Conservation (phyloP, 1,140 invertebrate genomes). For the Andricus grossulariae region DNA sequence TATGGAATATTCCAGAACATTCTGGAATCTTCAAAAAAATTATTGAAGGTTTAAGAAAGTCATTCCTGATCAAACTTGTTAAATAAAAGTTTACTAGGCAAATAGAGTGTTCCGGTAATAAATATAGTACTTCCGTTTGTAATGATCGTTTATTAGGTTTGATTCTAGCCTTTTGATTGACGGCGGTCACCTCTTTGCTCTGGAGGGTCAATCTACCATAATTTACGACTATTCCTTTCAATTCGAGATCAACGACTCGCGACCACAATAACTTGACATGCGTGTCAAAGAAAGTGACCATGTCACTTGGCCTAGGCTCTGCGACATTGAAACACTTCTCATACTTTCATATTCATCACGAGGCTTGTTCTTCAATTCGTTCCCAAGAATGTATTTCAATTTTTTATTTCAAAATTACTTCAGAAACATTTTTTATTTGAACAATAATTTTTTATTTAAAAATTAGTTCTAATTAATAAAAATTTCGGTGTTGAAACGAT, state of each 20-base stretch:
- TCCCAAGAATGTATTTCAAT: no score
- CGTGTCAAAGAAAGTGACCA: conserved; percentile 57
- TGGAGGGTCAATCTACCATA: not conserved
- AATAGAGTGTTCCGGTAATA: not conserved
- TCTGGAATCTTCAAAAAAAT: no score
- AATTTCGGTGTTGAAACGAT: no score
- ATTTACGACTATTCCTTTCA: conserved; percentile 18
- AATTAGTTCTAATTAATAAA: no score
- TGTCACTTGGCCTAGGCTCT: conserved; percentile 44
- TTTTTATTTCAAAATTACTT: no score
- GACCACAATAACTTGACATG: conserved; percentile 15
- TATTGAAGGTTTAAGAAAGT: no score
- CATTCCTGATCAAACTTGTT: no score
- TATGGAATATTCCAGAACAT: no score
- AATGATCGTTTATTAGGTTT: not conserved
- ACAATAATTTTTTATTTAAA: no score
- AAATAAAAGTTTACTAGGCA: not conserved
- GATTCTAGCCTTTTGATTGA: conserved; percentile 7
- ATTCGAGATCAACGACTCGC: conserved; percentile 40
- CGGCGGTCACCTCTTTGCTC: not conserved
- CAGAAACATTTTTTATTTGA: no score
- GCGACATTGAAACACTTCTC: not conserved
- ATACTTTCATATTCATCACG: conserved; percentile 9
- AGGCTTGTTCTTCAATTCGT: not conserved
- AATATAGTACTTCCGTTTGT: not conserved